Percentiles rank a stretch among this genome's conserved stretches.
Evolutionary conservation across 1,140 invertebrate genomes (phyloP).

Genomic region (Trichonephila clavata): DNA sequence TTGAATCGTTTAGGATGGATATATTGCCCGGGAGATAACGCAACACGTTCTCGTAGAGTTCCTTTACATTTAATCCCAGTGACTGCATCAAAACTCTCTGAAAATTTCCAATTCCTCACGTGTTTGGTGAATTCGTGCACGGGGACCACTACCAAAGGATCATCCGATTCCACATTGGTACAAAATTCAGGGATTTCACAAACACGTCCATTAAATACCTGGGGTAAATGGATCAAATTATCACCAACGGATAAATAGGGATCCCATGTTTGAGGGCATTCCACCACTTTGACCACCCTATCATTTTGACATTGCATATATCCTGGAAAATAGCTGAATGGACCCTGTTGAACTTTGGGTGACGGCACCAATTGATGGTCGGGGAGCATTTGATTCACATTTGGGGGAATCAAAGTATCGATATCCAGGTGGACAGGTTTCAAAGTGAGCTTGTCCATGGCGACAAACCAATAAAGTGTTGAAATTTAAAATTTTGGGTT

Average conservation of each 20-base stretch:
- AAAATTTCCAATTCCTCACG: not conserved
- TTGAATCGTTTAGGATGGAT: not conserved
- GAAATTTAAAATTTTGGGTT: not conserved
- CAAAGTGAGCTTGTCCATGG: not conserved
- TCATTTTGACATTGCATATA: not conserved
- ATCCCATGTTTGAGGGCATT: not conserved
- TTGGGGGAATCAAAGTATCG: not conserved
- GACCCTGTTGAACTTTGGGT: not conserved
- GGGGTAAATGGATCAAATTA: not conserved
- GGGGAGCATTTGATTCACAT: not conserved
- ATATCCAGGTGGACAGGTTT: not conserved
- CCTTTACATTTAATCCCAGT: not conserved
- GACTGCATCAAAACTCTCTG: not conserved
- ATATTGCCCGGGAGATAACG: not conserved
- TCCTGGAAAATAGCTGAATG: not conserved
- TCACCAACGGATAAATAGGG: not conserved
- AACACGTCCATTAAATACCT: not conserved
- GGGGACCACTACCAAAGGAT: not conserved
- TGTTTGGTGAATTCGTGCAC: conserved; percentile 40
- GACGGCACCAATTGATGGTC: not conserved
- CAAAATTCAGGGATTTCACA: conserved; percentile 22
- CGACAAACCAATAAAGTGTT: not conserved
- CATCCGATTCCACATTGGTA: not conserved
- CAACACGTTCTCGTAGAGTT: not conserved
- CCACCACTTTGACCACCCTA: not conserved